Base-by-base conservation (phyloP, 2,888 invertebrate genomes). In the Calephelis perditalis region DNA sequence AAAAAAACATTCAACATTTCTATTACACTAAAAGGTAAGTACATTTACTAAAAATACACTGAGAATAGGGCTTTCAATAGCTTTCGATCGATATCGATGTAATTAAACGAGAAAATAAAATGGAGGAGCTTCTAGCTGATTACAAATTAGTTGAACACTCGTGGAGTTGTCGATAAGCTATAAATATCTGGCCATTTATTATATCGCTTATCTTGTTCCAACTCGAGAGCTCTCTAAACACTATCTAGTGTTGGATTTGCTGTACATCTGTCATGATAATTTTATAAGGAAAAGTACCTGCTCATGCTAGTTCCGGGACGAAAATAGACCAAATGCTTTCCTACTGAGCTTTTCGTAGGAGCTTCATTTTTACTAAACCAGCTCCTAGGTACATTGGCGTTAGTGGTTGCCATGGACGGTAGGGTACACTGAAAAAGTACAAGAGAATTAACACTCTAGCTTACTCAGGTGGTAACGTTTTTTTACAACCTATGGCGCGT, bases 161-260 rank as follows among this genome's bases (percentile, higher is more conserved):
- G 59, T 36, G 12, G 26, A 54, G 55, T 15, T 35, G 55, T 36
- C 12, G 55, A 55, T 37, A 55, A 36, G 36, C 54, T 45, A 54
- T 45, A 54, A 63, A 72, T 74, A 69, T 62, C 63, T 58, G 61
- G 69, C 71, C 73, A 75, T 75, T 72, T 73, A 58, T 62, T 66
- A 78, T 76, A 74, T 76, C 71, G 69, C 75, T 83, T 83, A 82
- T 83, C 80, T 77, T 74, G 77, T 78, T 75, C 59, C 68, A 73
- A 71, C 73, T 77, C 76, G 78, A 79, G 76, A 73, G 74, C 76
- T 79, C 73, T 73, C 78, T 77, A 78, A 77, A 79, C 60, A 61
- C 63, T 58, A 61, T 66, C 52, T 61, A 58, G 62, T 57, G 55
- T 62, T 68, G 66, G 67, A 68, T 70, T 68, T 67, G 63, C 62